Evolutionary conservation across 2,113 vertebrate genomes (phyloP).

Genomic region (Megatriorchis doriae): DNA sequence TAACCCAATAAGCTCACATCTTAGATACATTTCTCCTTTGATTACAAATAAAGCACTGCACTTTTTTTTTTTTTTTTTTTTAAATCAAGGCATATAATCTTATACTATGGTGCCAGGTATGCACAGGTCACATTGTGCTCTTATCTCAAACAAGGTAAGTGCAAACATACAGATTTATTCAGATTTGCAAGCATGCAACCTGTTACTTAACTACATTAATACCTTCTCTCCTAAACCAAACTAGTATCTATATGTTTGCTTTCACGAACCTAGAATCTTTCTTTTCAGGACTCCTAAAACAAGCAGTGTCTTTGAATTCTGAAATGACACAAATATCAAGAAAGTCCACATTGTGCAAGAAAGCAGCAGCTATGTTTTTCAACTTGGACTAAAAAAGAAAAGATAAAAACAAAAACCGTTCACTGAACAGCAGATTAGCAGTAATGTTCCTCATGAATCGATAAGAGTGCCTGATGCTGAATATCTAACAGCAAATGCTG

Average conservation of each 20-base stretch:
- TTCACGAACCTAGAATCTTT: conserved; percentile 61
- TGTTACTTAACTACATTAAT: conserved; percentile 68
- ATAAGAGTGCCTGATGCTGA: conserved; percentile 79
- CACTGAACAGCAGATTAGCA: conserved; percentile 86
- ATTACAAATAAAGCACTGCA: conserved; percentile 74
- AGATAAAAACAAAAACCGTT: conserved; percentile 81
- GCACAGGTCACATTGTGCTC: conserved; percentile 63
- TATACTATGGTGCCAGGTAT: conserved; percentile 66
- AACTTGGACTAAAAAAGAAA: conserved; percentile 77
- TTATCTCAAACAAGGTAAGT: conserved; percentile 63
- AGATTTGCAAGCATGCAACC: conserved; percentile 80
- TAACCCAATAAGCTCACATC: conserved; percentile 69
- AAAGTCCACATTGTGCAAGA: conserved; percentile 85
- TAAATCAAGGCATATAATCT: conserved; percentile 74
- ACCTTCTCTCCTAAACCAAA: conserved; percentile 70
- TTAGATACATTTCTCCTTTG: conserved; percentile 72
- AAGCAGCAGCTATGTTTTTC: conserved; percentile 89
- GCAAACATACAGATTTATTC: conserved; percentile 69
- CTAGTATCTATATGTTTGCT: conserved; percentile 65
- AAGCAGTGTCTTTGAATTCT: conserved; percentile 75
- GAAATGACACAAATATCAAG: conserved; percentile 78
- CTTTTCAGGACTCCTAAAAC: conserved; percentile 68
- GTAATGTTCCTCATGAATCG: conserved; percentile 79
- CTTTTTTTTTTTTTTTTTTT: conserved; percentile 44
- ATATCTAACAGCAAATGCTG: conserved; percentile 83